Percentiles rank a stretch among this genome's conserved stretches.
These are phyloP conservation scores for Coptodon bakossiorum DNA, from an alignment of 2,113 vertebrate genomes.

Conservation along the genomic window DNA sequence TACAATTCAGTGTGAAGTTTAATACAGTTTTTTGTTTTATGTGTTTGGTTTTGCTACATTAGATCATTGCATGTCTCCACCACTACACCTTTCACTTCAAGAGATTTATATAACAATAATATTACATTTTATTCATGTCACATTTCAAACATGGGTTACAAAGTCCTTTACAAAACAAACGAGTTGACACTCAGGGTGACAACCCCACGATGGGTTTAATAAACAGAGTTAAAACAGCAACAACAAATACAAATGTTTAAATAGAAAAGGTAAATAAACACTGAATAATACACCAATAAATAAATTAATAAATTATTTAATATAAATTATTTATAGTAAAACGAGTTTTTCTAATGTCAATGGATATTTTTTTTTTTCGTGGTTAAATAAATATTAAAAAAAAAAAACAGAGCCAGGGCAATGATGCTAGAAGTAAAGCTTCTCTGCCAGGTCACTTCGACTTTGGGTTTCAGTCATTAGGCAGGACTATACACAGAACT, in stretches of 20 bases:
- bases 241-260: neutral
- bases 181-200: neutral
- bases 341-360: neutral
- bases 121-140: neutral
- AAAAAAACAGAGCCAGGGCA: neutral
- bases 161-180: neutral
- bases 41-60: neutral
- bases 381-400: neutral
- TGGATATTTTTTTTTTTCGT: neutral
- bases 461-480: neutral
- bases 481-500: neutral
- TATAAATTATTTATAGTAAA: neutral
- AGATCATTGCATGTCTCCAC: neutral
- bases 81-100: neutral
- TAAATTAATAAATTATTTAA: neutral
- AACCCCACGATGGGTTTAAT: neutral
- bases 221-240: neutral
- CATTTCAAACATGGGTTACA: neutral
- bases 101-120: neutral
- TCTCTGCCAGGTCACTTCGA: accelerated
- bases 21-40: neutral
- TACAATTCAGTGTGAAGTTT: neutral
- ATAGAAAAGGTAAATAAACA: neutral
- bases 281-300: neutral
- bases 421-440: neutral